Evolutionary conservation across 2,113 vertebrate species (phyloP), one percentile per base, ranked within the genome.

Genomic region (Merops nubicus): DNA sequence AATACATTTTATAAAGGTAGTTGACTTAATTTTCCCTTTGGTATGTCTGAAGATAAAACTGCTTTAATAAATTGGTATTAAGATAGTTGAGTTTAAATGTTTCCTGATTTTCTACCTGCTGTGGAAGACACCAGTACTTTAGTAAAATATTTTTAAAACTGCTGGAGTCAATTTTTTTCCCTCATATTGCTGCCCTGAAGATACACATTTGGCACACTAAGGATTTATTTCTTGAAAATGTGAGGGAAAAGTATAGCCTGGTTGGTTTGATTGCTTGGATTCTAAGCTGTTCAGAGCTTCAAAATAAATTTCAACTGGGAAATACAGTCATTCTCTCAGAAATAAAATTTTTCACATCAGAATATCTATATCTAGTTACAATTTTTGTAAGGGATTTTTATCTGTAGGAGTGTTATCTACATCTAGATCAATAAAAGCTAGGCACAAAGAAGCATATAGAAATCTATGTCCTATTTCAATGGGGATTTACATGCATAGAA

Each of bases 1-100:
- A 96, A 96, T 97, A 96, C 92, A 93, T 91, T 97, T 97, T 95
- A 88, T 95, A 94, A 98, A 97, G 89, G 85, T 94, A 95, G 81
- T 36, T 96, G 94, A 96, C 96, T 97, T 95, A 96, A 94, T 92
- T 89, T 97, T 96, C 93, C 62, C 87, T 90, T 91, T 92, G 84
- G 60, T 93, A 83, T 56, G 31, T 90, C 85, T 97, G 94, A 95
- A 93, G 57, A 93, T 85, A 96, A 34, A 96, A 96, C 89, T 95
- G n/a, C 20, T 85, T 93, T 97, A 94, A 97, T 95, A 96, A 77
- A 96, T 88, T 85, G 54, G 36, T 81, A 95, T 97, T 96, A 95
- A 96, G 84, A 85, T 86, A 85, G 85, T 75, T 97, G 87, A 38
- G 23, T 96, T 97, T 97, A 94, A 97, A 93, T 82, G 76, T 83